Base-by-base conservation (phyloP, 2,797 vertebrate genomes). In the Rhabdomys pumilio region DNA sequence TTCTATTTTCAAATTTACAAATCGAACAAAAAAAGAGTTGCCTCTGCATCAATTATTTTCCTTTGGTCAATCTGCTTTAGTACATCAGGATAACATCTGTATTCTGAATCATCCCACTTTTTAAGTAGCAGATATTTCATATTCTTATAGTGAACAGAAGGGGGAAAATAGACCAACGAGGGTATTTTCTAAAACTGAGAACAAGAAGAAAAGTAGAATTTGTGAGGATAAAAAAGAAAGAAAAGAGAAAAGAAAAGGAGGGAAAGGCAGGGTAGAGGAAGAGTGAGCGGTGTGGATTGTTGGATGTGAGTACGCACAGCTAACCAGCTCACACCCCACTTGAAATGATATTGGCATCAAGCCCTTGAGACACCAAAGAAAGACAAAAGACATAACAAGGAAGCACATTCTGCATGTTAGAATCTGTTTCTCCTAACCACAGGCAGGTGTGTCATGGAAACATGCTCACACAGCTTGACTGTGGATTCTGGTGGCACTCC, bases 351-450 rank as follows among this genome's bases (percentile, higher is more conserved):
- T 44, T 75, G 63, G 81, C 79, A 69, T 63, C 44, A 73, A 96
- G 79, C 44, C 82, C 50, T 38, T 53, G 47, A 90, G 86, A 93
- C 31, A 31, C 17, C 20, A 75, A 57, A 80, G 41, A 77, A 80
- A 92, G 57, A 0, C 76, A 81, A 61, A 85, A 84, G 59, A 31
- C 55, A 85, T 38, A 41, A 24, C 20, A 34, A 90, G 87, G 67
- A 82, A 92, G 72, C 57, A 24, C 59, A 20, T 61, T 92, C 55
- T 93, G 82, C 96, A 94, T 83, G 97, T 95, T 97, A 77, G 94
- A 93, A 94, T 95, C 61, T 95, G 95, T 85, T 84, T 47, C 14
- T 87, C 26, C 67, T 88, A 82, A 93, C 81, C 81, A 57, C 90
- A 31, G 41, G 88, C 26, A 90, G 94, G 86, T 38, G 96, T 96